phyloP scores from a whole-genome alignment of 2,888 invertebrate species.

The Caenorhabditis drosophilae region DNA sequence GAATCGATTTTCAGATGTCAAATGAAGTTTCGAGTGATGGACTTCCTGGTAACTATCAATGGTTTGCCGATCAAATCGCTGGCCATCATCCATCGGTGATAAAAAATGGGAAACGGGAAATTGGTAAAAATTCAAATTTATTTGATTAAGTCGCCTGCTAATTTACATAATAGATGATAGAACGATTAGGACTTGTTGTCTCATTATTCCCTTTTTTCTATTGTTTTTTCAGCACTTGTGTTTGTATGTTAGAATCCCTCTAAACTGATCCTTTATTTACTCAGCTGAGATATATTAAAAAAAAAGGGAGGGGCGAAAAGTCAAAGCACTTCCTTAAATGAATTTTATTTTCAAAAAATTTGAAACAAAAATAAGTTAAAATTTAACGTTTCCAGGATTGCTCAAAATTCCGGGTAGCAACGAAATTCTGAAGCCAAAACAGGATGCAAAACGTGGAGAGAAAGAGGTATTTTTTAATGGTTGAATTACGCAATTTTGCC shows the following conservation, averaged over 20 bases:
- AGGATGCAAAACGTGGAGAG: slow-evolving; percentile 57
- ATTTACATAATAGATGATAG: slow-evolving; percentile 40
- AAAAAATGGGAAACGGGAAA: slow-evolving; percentile 65
- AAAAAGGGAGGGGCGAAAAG: no score
- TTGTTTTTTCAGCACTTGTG: slow-evolving; percentile 27
- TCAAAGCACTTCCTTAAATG: not conserved
- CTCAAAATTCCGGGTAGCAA: slow-evolving; percentile 54
- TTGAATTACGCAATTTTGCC: not conserved
- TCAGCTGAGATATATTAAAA: no score
- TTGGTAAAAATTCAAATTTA: slow-evolving; percentile 50
- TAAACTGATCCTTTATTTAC: slow-evolving; percentile 11
- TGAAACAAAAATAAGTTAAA: not conserved
- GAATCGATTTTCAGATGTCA: no score
- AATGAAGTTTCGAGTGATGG: slow-evolving; percentile 3
- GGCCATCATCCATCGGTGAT: slow-evolving; percentile 67
- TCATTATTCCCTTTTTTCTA: no score
- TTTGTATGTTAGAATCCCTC: no score
- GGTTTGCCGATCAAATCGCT: slow-evolving; percentile 63
- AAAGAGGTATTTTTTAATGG: slow-evolving; percentile 48
- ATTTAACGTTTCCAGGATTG: slow-evolving; percentile 57
- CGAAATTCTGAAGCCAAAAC: slow-evolving; percentile 59
- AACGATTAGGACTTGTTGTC: slow-evolving; percentile 37
- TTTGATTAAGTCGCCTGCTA: slow-evolving; percentile 8
- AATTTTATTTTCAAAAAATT: no score
- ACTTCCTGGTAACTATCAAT: slow-evolving; percentile 53